Percentiles rank a stretch among this genome's conserved stretches.
Conservation (phyloP, 2,888 invertebrate species). For the Sicus ferrugineus region DNA sequence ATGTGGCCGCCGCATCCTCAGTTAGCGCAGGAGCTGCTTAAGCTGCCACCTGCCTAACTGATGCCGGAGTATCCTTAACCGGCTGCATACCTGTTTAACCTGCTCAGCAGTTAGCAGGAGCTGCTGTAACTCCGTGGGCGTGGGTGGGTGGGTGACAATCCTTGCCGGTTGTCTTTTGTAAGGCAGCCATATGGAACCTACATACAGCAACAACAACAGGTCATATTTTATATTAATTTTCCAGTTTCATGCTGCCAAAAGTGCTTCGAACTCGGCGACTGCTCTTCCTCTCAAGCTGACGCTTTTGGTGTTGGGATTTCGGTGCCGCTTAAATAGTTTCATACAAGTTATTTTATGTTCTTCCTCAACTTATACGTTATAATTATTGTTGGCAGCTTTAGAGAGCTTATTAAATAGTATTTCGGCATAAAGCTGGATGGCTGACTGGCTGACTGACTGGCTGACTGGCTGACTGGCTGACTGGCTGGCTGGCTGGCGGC, state of each 20-base stretch:
- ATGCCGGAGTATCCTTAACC: neutral
- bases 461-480: too few relatives aligned
- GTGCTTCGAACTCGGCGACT: neutral
- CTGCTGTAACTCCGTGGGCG: neutral
- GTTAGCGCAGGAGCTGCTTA: too few relatives aligned
- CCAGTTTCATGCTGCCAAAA: constrained; percentile 8
- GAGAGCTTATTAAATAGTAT: too few relatives aligned
- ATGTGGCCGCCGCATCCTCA: too few relatives aligned
- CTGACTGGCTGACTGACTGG: too few relatives aligned
- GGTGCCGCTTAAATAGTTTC: constrained; percentile 26
- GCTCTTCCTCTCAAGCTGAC: neutral
- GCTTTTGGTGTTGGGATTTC: neutral
- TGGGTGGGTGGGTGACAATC: neutral
- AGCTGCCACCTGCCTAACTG: neutral
- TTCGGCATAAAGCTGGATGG: too few relatives aligned
- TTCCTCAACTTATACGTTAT: neutral
- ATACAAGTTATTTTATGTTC: neutral
- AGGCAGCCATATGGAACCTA: neutral
- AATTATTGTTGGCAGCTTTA: neutral
- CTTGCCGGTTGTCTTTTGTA: neutral
- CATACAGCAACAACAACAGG: neutral
- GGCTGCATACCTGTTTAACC: neutral
- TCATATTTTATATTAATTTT: constrained; percentile 17
- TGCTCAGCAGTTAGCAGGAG: neutral
- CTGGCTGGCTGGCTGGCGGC: too few relatives aligned